These are phyloP conservation scores for Peribatodes rhomboidaria DNA, from an alignment of 2,888 invertebrate species.

Conservation along the genomic window DNA sequence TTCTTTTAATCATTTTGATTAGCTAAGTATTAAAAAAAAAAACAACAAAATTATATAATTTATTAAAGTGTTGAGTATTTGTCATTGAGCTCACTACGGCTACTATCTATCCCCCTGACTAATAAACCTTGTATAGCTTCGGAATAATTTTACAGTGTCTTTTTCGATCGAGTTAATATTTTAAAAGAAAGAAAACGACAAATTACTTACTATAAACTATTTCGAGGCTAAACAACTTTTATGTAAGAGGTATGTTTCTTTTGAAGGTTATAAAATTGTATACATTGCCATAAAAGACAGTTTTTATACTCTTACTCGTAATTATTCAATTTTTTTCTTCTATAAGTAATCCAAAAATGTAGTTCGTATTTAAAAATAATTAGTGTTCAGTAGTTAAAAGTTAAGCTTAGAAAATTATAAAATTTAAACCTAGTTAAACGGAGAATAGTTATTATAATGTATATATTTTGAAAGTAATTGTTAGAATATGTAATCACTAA, in stretches of 20 bases:
- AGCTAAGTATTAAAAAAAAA: not conserved
- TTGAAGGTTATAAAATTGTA: no score
- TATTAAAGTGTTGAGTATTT: not conserved
- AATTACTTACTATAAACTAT: no score
- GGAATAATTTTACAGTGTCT: no score
- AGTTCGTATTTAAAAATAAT: constrained; percentile 6
- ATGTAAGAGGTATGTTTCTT: no score
- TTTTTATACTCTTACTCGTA: not conserved
- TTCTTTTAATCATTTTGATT: not conserved
- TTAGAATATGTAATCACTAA: constrained; percentile 33
- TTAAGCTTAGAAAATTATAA: constrained; percentile 2
- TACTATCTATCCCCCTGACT: no score
- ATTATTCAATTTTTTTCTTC: no score
- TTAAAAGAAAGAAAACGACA: no score
- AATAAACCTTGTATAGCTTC: no score
- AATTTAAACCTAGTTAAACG: constrained; percentile 4
- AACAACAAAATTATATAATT: not conserved
- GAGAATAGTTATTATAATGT: constrained; percentile 20
- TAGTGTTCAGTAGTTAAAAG: constrained; percentile 23
- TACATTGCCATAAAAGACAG: no score
- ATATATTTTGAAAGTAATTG: constrained; percentile 22
- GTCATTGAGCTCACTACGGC: no score
- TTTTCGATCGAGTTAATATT: no score
- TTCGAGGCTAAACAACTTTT: no score
- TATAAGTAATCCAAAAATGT: constrained; percentile 1